Conservation (phyloP, 2,113 vertebrate genomes). For the Choloepus hoffmanni region DNA sequence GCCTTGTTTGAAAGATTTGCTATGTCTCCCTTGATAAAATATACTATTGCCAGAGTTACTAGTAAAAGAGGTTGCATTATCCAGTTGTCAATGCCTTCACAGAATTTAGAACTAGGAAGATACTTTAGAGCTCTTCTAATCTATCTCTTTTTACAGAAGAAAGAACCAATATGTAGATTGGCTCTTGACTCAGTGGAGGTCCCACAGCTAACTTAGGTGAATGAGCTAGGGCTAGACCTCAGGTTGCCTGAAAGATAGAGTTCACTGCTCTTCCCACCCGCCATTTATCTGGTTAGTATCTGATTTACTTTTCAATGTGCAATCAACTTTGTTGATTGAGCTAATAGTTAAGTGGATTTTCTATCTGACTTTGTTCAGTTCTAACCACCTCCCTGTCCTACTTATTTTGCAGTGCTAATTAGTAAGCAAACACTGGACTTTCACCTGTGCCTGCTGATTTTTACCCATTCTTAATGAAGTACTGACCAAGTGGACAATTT, state of each 20-base stretch:
- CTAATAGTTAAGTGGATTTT: background rate
- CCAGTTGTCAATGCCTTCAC: background rate
- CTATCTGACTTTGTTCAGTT: background rate
- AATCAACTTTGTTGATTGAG: background rate
- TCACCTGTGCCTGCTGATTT: background rate
- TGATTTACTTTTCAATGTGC: background rate
- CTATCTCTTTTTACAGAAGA: background rate
- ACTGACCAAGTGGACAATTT: background rate
- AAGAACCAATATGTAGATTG: background rate
- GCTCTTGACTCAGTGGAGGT: background rate
- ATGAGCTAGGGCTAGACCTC: too few relatives aligned
- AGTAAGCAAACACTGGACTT: background rate
- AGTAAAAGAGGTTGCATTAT: background rate
- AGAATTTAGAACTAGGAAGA: background rate
- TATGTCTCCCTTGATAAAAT: constrained; percentile 55
- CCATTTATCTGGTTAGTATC: background rate
- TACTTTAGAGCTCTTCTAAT: background rate
- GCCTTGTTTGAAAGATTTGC: constrained; percentile 67
- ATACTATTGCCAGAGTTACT: background rate
- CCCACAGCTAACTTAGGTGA: background rate
- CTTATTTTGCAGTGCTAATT: background rate
- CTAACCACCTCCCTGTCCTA: background rate
- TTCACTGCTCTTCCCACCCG: background rate
- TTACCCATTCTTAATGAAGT: background rate
- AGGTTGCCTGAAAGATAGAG: background rate